Conservation (phyloP, 1,140 invertebrate genomes). For the Cataglyphis hispanica region DNA sequence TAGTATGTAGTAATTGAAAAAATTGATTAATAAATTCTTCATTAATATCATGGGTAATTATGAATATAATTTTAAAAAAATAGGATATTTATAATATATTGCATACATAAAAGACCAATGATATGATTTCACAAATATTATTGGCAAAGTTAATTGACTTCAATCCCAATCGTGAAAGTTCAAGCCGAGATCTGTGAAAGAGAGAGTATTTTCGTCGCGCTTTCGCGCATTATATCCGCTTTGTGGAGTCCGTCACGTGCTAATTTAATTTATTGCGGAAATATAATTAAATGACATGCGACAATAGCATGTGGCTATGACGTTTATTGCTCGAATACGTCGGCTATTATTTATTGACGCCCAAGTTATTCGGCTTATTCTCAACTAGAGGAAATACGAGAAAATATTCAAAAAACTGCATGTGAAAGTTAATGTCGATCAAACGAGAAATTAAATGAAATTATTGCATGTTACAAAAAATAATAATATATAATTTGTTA, state of each 20-base stretch:
- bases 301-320: background rate
- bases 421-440: no score
- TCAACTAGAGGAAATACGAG: background rate
- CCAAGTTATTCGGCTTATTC: background rate
- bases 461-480: no score
- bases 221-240: conserved; percentile 33
- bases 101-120: no score
- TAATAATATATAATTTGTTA: no score
- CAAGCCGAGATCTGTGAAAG: background rate
- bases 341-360: conserved; percentile 20
- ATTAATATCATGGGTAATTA: background rate
- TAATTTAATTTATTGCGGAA: conserved; percentile 26
- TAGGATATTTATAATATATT: background rate
- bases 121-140: background rate
- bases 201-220: background rate
- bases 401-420: background rate
- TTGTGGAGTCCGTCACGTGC: conserved; percentile 17
- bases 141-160: background rate
- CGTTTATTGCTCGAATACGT: conserved; percentile 34
- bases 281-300: conserved; percentile 30
- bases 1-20: background rate
- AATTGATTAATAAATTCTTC: background rate
- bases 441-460: no score
- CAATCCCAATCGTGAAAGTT: conserved; percentile 7
- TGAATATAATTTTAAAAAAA: background rate